Evolutionary conservation across 2,888 invertebrate species (phyloP).

Genomic region (Urechis unicinctus): DNA sequence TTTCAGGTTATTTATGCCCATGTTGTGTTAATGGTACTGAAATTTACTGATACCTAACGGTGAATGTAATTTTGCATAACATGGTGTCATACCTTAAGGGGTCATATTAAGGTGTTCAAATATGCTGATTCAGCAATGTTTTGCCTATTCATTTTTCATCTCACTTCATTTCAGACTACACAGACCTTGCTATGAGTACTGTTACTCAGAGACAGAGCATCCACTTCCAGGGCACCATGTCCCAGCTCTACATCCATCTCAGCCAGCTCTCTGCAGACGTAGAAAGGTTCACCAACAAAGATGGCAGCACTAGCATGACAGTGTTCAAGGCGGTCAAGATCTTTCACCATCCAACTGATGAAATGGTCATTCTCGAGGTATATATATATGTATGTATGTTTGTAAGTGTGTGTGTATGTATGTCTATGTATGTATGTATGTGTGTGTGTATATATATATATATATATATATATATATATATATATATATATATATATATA

Average conservation of each 20-base stretch:
- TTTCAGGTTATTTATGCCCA: no score
- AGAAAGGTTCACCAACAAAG: constrained; percentile 25
- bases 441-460: neutral
- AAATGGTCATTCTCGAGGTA: constrained; percentile 75
- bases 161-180: constrained; percentile 67
- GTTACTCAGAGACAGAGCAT: constrained; percentile 88
- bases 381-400: neutral
- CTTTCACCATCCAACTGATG: constrained; percentile 61
- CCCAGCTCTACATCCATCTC: constrained; percentile 52
- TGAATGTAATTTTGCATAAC: neutral
- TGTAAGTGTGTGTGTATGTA: neutral
- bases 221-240: constrained; percentile 71
- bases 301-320: constrained; percentile 54
- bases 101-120: no score
- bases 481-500: no score
- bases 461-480: neutral
- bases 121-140: neutral
- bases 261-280: constrained; percentile 48
- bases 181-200: constrained; percentile 87
- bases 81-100: no score
- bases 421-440: no score
- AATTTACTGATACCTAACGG: neutral
- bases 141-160: neutral
- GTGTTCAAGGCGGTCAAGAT: constrained; percentile 81
- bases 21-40: neutral